Evolutionary conservation across 1,140 invertebrate genomes (phyloP).

Genomic region (Aphelenchoides fujianensis): DNA sequence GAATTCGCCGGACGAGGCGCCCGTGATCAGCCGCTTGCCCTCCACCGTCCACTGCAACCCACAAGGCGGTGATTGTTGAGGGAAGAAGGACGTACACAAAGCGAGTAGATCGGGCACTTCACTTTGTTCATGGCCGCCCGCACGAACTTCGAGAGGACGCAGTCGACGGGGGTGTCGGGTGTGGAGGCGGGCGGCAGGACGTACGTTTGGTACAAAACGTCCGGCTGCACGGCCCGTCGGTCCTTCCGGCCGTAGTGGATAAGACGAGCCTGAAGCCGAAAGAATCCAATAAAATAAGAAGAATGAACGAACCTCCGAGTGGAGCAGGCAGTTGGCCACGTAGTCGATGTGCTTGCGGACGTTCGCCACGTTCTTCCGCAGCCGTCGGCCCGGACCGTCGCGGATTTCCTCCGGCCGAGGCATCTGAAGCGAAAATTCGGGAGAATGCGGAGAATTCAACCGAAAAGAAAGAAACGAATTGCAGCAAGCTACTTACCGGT

Average conservation of each 20-base stretch:
- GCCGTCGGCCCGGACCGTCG: slow-evolving; percentile 43
- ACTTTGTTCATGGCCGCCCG: too few relatives aligned
- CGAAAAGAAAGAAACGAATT: too few relatives aligned
- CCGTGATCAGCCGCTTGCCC: slow-evolving; percentile 90
- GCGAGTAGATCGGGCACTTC: slow-evolving; percentile 95
- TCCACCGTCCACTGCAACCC: slow-evolving; percentile 87
- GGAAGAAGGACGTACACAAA: slow-evolving; percentile 70
- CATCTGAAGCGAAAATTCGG: too few relatives aligned
- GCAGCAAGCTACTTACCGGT: too few relatives aligned
- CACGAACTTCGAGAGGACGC: too few relatives aligned
- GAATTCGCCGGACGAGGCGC: slow-evolving; percentile 97
- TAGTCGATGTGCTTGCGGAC: slow-evolving; percentile 53
- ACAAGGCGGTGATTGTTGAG: background rate
- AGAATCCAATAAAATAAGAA: background rate
- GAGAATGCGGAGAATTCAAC: too few relatives aligned
- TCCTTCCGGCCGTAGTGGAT: slow-evolving; percentile 28
- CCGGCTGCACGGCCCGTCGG: slow-evolving; percentile 37
- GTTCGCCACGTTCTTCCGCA: slow-evolving; percentile 52
- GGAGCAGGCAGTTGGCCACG: slow-evolving; percentile 46
- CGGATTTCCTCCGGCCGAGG: slow-evolving; percentile 31
- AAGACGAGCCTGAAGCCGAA: too few relatives aligned
- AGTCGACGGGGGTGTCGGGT: slow-evolving; percentile 88
- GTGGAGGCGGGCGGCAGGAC: slow-evolving; percentile 51
- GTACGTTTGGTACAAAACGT: slow-evolving; percentile 39
- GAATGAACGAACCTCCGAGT: slow-evolving; percentile 40